A percentile compares a stretch with the other conserved stretches of the same genome.
These are phyloP conservation scores for Myotis planiceps DNA, from an alignment of 2,797 vertebrate genomes.

Conservation along the genomic window DNA sequence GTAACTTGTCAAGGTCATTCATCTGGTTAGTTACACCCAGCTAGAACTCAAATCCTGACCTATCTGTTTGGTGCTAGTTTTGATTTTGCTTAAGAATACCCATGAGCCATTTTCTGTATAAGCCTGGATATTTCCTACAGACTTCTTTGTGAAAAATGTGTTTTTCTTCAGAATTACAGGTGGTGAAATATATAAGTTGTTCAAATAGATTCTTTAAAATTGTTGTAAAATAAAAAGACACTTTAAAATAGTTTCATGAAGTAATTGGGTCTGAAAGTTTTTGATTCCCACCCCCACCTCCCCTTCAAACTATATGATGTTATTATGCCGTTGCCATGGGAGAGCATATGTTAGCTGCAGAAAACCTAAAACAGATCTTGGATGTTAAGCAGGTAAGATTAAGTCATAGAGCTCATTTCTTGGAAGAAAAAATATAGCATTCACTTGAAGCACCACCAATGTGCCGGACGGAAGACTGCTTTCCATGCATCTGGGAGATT, in stretches of 20 bases:
- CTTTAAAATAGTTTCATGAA: constrained; percentile 80
- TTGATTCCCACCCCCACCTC: constrained; percentile 35
- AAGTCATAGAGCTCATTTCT: constrained; percentile 80
- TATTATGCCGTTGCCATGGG: constrained; percentile 80
- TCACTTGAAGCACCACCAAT: constrained; percentile 64
- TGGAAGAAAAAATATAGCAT: constrained; percentile 72
- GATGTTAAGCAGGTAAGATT: constrained; percentile 85
- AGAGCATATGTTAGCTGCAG: constrained; percentile 77
- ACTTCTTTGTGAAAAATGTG: constrained; percentile 51
- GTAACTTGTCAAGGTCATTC: background rate
- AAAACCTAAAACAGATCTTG: constrained; percentile 81
- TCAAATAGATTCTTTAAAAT: constrained; percentile 76
- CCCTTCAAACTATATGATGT: constrained; percentile 69
- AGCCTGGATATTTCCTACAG: constrained; percentile 15
- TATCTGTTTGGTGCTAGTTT: background rate
- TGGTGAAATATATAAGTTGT: constrained; percentile 72
- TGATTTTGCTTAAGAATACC: constrained; percentile 9
- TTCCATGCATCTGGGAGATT: constrained; percentile 60
- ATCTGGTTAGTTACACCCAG: background rate
- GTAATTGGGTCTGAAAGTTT: constrained; percentile 80
- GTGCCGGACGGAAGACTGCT: constrained; percentile 73
- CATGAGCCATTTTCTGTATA: background rate
- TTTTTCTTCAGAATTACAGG: constrained; percentile 75
- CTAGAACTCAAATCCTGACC: background rate
- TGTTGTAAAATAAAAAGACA: constrained; percentile 77